Evolutionary conservation across 2,888 invertebrate species (phyloP), one percentile per base, ranked within the genome.

Genomic region (Julus scandinavius): DNA sequence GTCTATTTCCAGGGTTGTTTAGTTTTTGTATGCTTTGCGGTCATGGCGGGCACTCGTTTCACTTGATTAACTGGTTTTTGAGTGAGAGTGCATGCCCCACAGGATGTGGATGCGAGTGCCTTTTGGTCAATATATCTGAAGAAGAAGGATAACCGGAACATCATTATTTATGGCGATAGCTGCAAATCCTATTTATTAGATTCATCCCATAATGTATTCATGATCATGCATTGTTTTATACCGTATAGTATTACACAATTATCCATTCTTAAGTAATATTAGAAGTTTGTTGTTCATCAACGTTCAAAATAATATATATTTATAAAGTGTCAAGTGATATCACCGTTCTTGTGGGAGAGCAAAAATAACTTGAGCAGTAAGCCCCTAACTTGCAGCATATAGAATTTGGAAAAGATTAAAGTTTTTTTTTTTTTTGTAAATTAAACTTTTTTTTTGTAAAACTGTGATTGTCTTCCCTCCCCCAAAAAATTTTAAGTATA

Each of bases 61-160:
- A 98, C 92, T 94, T 98, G 93, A 93, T 95, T 91, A 94, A 95
- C 88, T 98, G 98, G 98, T 96, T 96, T 92, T 92, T 94, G 58
- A 94, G 94, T 88, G 95, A 96, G 92, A 95, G 94, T 88, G 93
- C 95, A 9, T 99, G 99, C 91, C 96, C 98, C 0, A 95, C 96
- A 1, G 98, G 98, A 49, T 99, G 99, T 93, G 98, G 98, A 45
- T 99, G 99, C 92, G 94, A 94, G 90, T 99, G 98, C 92, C 93
- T 97, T 89, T 94, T 95, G 89, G 96, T 2, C 17, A 17, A 63
- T 63, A 63, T 63, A 63, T 63, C 63, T 6, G 63, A 17, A n/a
- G 63, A 5, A 6, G 63, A 63, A 45, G 41, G 41, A 17, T 63
- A 63, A 63, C 17, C 17, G 11, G 11, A 63, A n/a, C n/a, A 3